phyloP scores from a whole-genome alignment of 2,888 invertebrate species.

The Alentia gelatinosa region DNA sequence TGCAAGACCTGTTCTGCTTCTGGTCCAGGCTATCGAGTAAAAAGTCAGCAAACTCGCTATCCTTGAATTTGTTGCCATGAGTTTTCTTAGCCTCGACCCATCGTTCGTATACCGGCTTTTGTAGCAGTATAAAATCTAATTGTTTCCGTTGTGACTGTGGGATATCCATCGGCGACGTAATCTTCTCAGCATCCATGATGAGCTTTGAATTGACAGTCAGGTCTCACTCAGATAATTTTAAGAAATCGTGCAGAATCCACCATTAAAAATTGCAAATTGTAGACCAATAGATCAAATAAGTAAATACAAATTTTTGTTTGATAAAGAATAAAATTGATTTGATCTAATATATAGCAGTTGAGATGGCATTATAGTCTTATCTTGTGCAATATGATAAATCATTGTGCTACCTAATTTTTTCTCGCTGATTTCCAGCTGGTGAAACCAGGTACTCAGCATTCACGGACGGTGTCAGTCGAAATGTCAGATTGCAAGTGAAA shows the following conservation, averaged over 20 bases:
- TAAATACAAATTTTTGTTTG: too few species aligned
- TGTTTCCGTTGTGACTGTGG: constrained; percentile 33
- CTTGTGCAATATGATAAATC: neutral
- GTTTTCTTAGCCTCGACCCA: constrained; percentile 15
- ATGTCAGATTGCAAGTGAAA: constrained; percentile 21
- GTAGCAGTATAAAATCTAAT: constrained; percentile 39
- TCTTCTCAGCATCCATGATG: constrained; percentile 46
- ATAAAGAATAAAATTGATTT: too few species aligned
- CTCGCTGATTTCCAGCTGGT: neutral
- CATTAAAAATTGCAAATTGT: too few species aligned
- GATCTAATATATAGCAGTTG: too few species aligned
- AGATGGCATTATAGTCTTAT: too few species aligned
- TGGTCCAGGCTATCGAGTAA: neutral
- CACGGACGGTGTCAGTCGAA: neutral
- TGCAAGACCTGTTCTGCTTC: constrained; percentile 6
- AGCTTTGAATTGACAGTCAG: neutral
- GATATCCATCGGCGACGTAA: constrained; percentile 3
- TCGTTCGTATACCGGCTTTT: constrained; percentile 20
- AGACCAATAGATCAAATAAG: too few species aligned
- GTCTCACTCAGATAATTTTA: too few species aligned
- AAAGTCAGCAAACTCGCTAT: constrained; percentile 26
- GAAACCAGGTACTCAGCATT: neutral
- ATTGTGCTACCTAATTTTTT: neutral
- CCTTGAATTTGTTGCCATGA: neutral
- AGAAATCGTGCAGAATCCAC: too few species aligned